These are phyloP conservation scores for Hartigia nigra DNA, from an alignment of 2,888 invertebrate species.

Conservation along the genomic window DNA sequence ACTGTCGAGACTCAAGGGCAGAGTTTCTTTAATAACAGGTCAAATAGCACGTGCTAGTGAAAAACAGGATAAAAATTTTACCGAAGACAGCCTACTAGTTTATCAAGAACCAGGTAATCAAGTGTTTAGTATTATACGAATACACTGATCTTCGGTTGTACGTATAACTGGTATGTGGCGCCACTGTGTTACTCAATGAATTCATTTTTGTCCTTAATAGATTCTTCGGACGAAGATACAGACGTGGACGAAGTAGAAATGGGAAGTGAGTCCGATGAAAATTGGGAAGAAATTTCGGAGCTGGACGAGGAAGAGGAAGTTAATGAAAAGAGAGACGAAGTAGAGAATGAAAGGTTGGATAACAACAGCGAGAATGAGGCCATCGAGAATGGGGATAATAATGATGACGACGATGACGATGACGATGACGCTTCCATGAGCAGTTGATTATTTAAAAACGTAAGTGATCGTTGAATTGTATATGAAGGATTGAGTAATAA, in stretches of 20 bases:
- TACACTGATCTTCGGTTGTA: not conserved
- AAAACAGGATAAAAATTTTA: slow-evolving; percentile 62
- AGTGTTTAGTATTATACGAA: not conserved
- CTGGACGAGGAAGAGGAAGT: slow-evolving; percentile 42
- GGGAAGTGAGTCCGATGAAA: slow-evolving; percentile 59
- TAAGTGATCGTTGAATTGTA: slow-evolving; percentile 1
- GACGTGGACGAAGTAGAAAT: slow-evolving; percentile 53
- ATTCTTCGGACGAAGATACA: slow-evolving; percentile 60
- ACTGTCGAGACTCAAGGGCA: slow-evolving; percentile 71
- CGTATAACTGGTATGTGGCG: not conserved
- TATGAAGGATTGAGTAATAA: not conserved
- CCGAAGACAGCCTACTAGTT: slow-evolving; percentile 66
- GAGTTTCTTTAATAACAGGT: slow-evolving; percentile 71
- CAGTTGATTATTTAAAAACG: slow-evolving; percentile 35
- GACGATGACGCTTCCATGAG: slow-evolving; percentile 42
- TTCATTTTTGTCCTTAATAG: slow-evolving; percentile 28
- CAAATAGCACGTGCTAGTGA: slow-evolving; percentile 67
- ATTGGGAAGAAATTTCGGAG: slow-evolving; percentile 61
- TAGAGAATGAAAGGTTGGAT: slow-evolving; percentile 49
- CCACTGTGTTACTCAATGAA: not conserved
- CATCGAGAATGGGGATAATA: slow-evolving; percentile 5
- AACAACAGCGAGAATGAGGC: slow-evolving; percentile 23
- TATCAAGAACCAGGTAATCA: slow-evolving; percentile 70
- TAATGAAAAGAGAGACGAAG: slow-evolving; percentile 31
- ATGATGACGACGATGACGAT: not conserved